Conservation (phyloP, 2,797 vertebrate genomes). For the Phoeniculus purpureus region DNA sequence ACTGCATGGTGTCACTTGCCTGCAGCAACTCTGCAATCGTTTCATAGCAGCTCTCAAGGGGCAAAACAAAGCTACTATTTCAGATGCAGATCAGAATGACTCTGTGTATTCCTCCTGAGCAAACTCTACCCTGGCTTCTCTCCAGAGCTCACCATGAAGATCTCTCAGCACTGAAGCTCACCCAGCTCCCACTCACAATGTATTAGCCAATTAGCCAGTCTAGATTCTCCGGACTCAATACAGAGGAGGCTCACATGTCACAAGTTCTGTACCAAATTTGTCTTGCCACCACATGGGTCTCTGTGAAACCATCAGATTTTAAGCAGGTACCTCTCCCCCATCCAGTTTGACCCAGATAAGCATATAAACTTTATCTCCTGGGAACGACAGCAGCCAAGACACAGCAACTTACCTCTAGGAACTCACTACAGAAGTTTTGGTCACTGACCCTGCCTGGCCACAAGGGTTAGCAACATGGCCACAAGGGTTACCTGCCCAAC, state of each 20-base stretch:
- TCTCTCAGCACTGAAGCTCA: not conserved
- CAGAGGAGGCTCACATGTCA: accelerated
- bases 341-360: not conserved
- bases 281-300: not conserved
- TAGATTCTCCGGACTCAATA: not conserved
- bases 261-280: not conserved
- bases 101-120: not conserved
- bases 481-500: not conserved
- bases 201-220: not conserved
- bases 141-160: not conserved
- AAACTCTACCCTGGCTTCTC: not conserved
- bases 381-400: accelerated
- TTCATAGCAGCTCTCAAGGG: not conserved
- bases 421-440: not conserved
- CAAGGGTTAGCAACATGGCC: not conserved
- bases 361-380: not conserved
- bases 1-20: not conserved
- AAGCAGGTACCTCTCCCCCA: not conserved
- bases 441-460: not conserved
- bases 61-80: not conserved
- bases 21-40: not conserved
- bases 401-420: not conserved
- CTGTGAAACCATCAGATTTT: not conserved
- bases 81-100: not conserved
- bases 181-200: not conserved